phyloP scores from a whole-genome alignment of 2,113 vertebrate species.

The Archilochus colubris region DNA sequence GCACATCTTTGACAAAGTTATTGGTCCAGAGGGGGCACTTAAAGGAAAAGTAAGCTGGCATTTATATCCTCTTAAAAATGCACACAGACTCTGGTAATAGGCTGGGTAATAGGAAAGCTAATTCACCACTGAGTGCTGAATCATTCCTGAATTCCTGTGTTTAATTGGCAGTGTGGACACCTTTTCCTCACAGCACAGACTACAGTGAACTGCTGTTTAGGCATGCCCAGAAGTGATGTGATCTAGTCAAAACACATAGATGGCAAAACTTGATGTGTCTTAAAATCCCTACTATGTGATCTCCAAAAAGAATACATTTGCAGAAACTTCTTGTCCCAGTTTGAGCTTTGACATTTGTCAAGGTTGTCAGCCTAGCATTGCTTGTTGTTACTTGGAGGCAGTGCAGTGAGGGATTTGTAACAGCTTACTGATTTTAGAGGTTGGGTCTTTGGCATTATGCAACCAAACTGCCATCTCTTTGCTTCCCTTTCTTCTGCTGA shows the following conservation, averaged over 20 bases:
- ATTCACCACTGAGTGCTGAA: neutral
- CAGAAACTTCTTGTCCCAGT: neutral
- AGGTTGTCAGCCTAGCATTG: neutral
- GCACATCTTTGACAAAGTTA: constrained; percentile 95
- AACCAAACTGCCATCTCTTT: neutral
- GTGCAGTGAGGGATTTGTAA: neutral
- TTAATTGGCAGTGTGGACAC: neutral
- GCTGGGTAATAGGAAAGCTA: neutral
- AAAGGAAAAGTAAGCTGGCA: constrained; percentile 85
- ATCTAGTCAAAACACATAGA: neutral
- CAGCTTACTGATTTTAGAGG: neutral
- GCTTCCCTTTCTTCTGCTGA: neutral
- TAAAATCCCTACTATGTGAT: neutral
- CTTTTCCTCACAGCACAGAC: neutral
- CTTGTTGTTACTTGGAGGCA: neutral
- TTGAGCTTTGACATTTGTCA: neutral
- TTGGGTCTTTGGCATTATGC: neutral
- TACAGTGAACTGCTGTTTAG: neutral
- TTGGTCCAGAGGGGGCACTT: constrained; percentile 89
- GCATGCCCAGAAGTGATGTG: neutral
- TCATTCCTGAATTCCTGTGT: neutral
- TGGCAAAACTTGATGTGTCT: neutral
- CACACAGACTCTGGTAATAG: neutral
- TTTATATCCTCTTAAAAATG: neutral
- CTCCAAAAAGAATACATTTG: neutral